phyloP scores from a whole-genome alignment of 37 sponge, comb jelly and placozoan species.

The Amphimedon queenslandica region DNA sequence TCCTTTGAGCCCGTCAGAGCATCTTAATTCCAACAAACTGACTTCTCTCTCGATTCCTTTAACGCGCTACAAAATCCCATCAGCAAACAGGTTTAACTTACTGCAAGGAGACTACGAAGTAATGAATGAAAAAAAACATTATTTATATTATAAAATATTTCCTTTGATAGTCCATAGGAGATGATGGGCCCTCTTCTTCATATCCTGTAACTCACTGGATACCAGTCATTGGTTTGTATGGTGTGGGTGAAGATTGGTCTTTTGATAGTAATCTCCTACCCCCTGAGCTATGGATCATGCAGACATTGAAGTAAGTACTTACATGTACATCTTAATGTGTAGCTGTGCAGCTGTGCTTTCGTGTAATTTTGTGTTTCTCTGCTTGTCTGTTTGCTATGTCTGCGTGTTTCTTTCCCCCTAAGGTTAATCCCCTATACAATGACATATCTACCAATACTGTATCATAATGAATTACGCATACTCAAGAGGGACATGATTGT shows the following conservation, averaged over 20 bases:
- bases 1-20: slow-evolving; percentile 21
- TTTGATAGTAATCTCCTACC: slow-evolving; percentile 59
- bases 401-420: no score
- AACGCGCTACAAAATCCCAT: slow-evolving; percentile 53
- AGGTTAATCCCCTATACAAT: no score
- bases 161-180: not conserved
- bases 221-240: slow-evolving; percentile 53
- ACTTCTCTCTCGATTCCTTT: slow-evolving; percentile 24
- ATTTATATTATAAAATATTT: not conserved
- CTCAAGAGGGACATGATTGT: slow-evolving; percentile 50
- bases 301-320: slow-evolving; percentile 30
- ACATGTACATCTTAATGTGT: no score
- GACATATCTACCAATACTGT: slow-evolving; percentile 76
- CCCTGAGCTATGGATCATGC: slow-evolving; percentile 26
- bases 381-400: no score
- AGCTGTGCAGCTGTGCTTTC: no score
- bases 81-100: slow-evolving; percentile 41
- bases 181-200: not conserved
- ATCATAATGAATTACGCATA: slow-evolving; percentile 66
- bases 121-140: not conserved
- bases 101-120: slow-evolving; percentile 20
- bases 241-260: slow-evolving; percentile 43
- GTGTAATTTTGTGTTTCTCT: no score
- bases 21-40: not conserved
- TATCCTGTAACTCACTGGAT: slow-evolving; percentile 71